phyloP scores from a whole-genome alignment of 2,888 invertebrate genomes.

The Apantesis nais region DNA sequence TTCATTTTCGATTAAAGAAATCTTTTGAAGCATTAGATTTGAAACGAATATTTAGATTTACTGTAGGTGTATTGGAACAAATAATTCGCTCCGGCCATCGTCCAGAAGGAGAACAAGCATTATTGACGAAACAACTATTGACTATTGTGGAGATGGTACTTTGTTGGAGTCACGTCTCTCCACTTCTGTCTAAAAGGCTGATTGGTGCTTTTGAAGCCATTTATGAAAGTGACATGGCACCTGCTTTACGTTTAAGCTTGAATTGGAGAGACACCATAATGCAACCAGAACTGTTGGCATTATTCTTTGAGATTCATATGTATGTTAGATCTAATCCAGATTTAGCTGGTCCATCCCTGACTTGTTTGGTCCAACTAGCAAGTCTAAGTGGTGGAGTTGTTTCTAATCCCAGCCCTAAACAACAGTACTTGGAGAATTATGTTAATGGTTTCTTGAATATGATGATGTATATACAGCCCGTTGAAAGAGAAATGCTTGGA shows the following conservation, averaged over 20 bases:
- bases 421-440: slow-evolving; percentile 79
- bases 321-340: slow-evolving; percentile 91
- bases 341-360: slow-evolving; percentile 91
- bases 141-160: slow-evolving; percentile 92
- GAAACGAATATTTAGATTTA: slow-evolving; percentile 89
- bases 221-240: slow-evolving; percentile 88
- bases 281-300: slow-evolving; percentile 89
- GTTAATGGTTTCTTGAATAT: slow-evolving; percentile 77
- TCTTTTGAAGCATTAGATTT: slow-evolving; percentile 93
- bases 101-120: slow-evolving; percentile 81
- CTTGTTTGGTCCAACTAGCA: slow-evolving; percentile 92
- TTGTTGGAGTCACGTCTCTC: slow-evolving; percentile 92
- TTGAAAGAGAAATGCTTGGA: slow-evolving; percentile 76
- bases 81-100: slow-evolving; percentile 75
- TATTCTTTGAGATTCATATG: slow-evolving; percentile 94
- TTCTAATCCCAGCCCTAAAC: slow-evolving; percentile 69
- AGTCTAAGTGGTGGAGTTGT: slow-evolving; percentile 77
- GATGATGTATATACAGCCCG: slow-evolving; percentile 75
- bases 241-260: slow-evolving; percentile 87
- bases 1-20: slow-evolving; percentile 93
- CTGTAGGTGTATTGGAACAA: slow-evolving; percentile 77
- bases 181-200: slow-evolving; percentile 88
- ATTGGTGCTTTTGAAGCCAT: slow-evolving; percentile 90
- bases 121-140: slow-evolving; percentile 89
- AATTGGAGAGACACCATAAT: slow-evolving; percentile 92